A percentile compares a stretch with the other conserved stretches of the same genome.
Conservation (phyloP, 2,797 vertebrate genomes). For the Leontopithecus rosalia region DNA sequence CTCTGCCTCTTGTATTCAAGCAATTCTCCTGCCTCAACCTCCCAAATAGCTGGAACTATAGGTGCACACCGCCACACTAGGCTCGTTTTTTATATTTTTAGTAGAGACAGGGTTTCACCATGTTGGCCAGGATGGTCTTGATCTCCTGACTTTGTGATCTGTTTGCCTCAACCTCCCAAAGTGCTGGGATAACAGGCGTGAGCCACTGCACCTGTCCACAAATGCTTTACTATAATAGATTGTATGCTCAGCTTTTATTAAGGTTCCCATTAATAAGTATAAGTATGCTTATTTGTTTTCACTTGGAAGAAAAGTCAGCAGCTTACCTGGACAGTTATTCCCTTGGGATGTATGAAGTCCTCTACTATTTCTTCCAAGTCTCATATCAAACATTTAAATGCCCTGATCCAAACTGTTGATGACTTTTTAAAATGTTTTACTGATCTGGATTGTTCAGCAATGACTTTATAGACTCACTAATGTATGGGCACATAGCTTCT, state of each 20-base stretch:
- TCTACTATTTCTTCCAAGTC: background rate
- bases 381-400: background rate
- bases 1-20: no score
- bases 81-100: no score
- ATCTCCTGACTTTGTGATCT: no score
- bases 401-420: background rate
- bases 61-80: no score
- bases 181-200: no score
- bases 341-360: background rate
- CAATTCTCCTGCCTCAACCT: no score
- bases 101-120: no score
- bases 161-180: no score
- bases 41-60: no score
- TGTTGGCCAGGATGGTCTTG: no score
- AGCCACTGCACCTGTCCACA: background rate
- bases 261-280: background rate
- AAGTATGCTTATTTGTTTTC: background rate
- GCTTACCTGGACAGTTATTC: background rate
- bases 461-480: background rate
- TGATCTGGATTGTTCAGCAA: background rate
- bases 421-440: background rate
- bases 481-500: background rate
- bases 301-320: background rate
- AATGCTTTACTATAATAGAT: background rate
- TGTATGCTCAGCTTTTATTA: background rate